These are phyloP conservation scores for Neodiprion virginianus DNA, from an alignment of 1,140 invertebrate species.

Conservation along the genomic window DNA sequence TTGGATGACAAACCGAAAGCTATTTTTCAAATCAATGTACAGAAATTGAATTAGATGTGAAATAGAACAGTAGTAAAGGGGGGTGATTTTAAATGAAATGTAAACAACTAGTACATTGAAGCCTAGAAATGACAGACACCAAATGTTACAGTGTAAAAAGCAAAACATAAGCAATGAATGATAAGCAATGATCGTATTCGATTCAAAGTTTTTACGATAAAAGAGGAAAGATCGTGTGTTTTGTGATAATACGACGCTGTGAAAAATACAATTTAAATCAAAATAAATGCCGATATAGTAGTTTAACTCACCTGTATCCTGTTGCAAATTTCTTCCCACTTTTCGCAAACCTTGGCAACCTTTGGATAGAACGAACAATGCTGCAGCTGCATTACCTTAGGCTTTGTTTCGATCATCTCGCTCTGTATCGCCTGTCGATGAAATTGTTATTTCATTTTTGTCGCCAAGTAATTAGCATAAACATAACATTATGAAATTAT, in stretches of 20 bases:
- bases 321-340: slow-evolving; percentile 54
- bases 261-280: slow-evolving; percentile 8
- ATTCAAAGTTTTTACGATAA: neutral
- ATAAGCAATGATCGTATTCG: slow-evolving; percentile 43
- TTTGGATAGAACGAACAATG: slow-evolving; percentile 53
- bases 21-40: neutral
- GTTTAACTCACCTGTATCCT: slow-evolving; percentile 52
- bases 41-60: neutral
- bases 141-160: slow-evolving; percentile 40
- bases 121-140: slow-evolving; percentile 33
- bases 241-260: neutral
- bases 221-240: neutral
- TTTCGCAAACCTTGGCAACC: slow-evolving; percentile 53
- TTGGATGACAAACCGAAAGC: too few species aligned
- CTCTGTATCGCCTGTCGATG: slow-evolving; percentile 49
- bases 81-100: neutral
- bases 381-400: slow-evolving; percentile 54
- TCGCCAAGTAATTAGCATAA: too few species aligned
- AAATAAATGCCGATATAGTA: neutral
- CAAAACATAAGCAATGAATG: slow-evolving; percentile 43
- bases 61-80: neutral
- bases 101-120: neutral
- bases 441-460: slow-evolving; percentile 1
- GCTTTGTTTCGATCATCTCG: slow-evolving; percentile 56
- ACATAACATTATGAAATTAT: too few species aligned